These are phyloP conservation scores for Hesperophylax magnus DNA, from an alignment of 1,140 invertebrate species.

Conservation along the genomic window DNA sequence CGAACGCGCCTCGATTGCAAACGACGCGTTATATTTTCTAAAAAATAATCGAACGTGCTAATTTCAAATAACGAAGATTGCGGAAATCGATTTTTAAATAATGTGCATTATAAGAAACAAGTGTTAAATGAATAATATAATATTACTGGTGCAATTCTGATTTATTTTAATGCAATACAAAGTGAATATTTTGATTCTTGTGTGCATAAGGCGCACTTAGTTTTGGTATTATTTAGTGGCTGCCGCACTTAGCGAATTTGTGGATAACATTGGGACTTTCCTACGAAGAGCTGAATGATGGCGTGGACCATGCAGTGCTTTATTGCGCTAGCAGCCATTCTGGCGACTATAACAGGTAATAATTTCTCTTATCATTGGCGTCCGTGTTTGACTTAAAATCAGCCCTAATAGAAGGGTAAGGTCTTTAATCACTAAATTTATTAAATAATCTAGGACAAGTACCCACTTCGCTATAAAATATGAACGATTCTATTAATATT, in stretches of 20 bases:
- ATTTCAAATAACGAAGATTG: slow-evolving; percentile 37
- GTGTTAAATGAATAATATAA: no score
- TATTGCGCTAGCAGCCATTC: neutral
- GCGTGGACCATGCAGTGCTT: slow-evolving; percentile 29
- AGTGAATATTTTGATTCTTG: slow-evolving; percentile 13
- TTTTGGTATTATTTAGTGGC: slow-evolving; percentile 5
- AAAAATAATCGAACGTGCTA: slow-evolving; percentile 28
- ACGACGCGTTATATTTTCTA: slow-evolving; percentile 26
- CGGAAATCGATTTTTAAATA: slow-evolving; percentile 29
- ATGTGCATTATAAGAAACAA: slow-evolving; percentile 1
- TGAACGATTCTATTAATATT: no score
- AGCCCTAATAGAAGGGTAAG: no score
- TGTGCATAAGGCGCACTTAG: slow-evolving; percentile 25
- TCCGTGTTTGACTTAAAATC: no score
- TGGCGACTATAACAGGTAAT: slow-evolving; percentile 24
- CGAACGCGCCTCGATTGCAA: slow-evolving; percentile 19
- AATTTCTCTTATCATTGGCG: no score
- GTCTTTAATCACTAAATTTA: no score
- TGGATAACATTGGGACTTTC: slow-evolving; percentile 20
- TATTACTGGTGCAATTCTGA: slow-evolving; percentile 18
- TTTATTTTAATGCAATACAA: slow-evolving; percentile 28
- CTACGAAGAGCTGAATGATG: slow-evolving; percentile 2
- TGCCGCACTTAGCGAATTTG: neutral
- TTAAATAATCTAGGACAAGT: no score
- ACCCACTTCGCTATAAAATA: no score